Conservation (phyloP, 1,140 invertebrate genomes). For the Conus ventricosus region DNA sequence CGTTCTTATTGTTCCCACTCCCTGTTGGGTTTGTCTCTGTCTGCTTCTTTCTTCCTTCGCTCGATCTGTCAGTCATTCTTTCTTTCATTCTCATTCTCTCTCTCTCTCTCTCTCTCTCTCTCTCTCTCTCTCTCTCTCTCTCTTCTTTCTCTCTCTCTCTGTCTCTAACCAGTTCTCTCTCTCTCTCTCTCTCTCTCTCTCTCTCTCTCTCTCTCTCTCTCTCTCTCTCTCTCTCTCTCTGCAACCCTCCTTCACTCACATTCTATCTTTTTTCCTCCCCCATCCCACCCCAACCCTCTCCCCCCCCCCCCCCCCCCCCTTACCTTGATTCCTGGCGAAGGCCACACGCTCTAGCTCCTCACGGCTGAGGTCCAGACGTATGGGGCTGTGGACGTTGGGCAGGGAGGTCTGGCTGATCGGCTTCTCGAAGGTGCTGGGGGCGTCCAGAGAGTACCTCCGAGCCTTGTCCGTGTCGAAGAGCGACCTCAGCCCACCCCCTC, state of each 20-base stretch:
- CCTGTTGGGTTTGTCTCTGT: not conserved
- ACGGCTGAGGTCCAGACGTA: not conserved
- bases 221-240: slow-evolving; percentile 32
- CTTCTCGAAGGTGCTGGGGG: slow-evolving; percentile 26
- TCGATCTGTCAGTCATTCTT: not conserved
- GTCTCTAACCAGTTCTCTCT: slow-evolving; percentile 40
- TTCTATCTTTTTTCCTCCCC: not conserved
- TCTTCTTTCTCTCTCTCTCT: slow-evolving; percentile 34
- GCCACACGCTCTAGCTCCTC: not conserved
- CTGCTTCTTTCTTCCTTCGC: not conserved
- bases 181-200: slow-evolving; percentile 20
- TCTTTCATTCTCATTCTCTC: slow-evolving; percentile 17
- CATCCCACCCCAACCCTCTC: not conserved
- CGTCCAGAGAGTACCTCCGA: slow-evolving; percentile 8
- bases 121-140: slow-evolving; percentile 28
- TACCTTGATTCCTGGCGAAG: not conserved
- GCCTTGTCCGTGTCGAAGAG: not conserved
- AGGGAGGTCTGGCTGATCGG: slow-evolving; percentile 20
- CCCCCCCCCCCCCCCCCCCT: not conserved
- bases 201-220: slow-evolving; percentile 32
- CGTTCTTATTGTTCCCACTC: too few relatives aligned
- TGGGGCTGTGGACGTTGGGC: slow-evolving; percentile 23
- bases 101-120: slow-evolving; percentile 19
- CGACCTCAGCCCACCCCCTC: not conserved
- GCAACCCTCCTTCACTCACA: slow-evolving; percentile 28